Evolutionary conservation across 2,888 invertebrate species (phyloP).

Genomic region (Tenthredo amoena): DNA sequence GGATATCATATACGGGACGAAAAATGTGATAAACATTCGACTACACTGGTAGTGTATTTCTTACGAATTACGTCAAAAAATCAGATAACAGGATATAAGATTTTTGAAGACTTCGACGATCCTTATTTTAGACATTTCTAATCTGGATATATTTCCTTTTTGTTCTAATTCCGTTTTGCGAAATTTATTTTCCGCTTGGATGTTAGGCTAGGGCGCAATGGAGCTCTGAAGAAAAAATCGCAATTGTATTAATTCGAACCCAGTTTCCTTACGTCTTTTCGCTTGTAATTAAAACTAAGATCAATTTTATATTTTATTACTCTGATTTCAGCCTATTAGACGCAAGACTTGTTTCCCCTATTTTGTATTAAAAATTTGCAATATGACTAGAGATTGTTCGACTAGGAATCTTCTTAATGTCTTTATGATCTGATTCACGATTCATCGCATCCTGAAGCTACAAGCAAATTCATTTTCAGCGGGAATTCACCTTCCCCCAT

Average conservation of each 20-base stretch:
- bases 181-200: too few relatives aligned
- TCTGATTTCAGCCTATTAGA: background rate
- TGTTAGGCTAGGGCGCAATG: too few relatives aligned
- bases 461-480: background rate
- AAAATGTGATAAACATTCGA: background rate
- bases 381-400: background rate
- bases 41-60: background rate
- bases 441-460: background rate
- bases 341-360: background rate
- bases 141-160: too few relatives aligned
- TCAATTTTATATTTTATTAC: background rate
- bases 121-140: too few relatives aligned
- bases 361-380: background rate
- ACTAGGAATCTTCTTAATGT: background rate
- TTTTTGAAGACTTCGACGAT: too few relatives aligned
- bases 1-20: background rate
- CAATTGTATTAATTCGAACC: too few relatives aligned
- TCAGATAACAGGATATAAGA: too few relatives aligned
- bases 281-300: background rate
- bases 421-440: background rate
- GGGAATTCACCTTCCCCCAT: background rate
- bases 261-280: too few relatives aligned
- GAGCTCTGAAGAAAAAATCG: too few relatives aligned
- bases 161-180: too few relatives aligned
- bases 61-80: background rate